Percentiles rank a stretch among this genome's conserved stretches.
These are phyloP conservation scores for Picus viridis DNA, from an alignment of 2,797 vertebrate species.

Conservation along the genomic window DNA sequence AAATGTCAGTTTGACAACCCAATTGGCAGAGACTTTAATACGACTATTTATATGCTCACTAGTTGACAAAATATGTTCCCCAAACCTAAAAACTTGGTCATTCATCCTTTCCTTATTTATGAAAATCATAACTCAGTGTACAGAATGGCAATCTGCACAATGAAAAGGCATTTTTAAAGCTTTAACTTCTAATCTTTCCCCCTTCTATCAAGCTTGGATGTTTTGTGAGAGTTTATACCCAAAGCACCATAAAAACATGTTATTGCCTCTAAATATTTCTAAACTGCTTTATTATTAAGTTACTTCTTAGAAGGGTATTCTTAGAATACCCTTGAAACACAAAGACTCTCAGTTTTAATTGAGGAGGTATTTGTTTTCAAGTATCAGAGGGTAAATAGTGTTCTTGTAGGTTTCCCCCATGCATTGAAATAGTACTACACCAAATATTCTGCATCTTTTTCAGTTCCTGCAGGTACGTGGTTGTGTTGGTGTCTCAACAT, in stretches of 20 bases:
- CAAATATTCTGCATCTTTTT: not conserved
- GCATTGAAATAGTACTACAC: not conserved
- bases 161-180: not conserved
- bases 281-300: not conserved
- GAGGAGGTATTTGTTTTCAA: not conserved
- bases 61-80: not conserved
- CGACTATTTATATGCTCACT: not conserved
- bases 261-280: not conserved
- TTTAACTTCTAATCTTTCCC: not conserved
- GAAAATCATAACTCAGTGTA: not conserved
- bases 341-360: not conserved
- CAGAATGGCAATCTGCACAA: not conserved
- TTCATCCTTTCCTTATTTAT: conserved; percentile 14
- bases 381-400: not conserved
- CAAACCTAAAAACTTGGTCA: not conserved
- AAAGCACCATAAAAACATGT: not conserved
- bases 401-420: not conserved
- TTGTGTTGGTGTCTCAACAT: not conserved
- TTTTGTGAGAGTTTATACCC: not conserved
- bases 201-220: not conserved
- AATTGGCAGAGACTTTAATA: conserved; percentile 11
- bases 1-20: conserved; percentile 16
- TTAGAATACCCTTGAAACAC: not conserved
- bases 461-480: not conserved
- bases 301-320: not conserved